Evolutionary conservation across 2,797 vertebrate genomes (phyloP).

Genomic region (Microctenopoma steveboyesi): DNA sequence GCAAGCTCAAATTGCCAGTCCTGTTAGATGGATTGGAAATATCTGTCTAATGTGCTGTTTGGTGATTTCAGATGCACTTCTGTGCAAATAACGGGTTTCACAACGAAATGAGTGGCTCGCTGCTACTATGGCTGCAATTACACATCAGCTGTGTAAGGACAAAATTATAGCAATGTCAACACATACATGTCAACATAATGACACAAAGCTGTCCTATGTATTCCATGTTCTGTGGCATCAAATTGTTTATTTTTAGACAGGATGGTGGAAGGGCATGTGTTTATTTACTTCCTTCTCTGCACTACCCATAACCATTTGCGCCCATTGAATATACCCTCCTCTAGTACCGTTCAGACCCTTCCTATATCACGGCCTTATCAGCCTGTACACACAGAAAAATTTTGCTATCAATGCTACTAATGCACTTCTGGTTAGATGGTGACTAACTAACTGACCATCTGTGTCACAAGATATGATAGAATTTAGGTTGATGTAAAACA

Average conservation of each 20-base stretch:
- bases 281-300: no score
- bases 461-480: neutral
- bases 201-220: neutral
- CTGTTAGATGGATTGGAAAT: conserved; percentile 47
- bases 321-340: no score
- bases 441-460: neutral
- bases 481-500: conserved; percentile 4
- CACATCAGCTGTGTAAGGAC: conserved; percentile 7
- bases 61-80: conserved; percentile 40
- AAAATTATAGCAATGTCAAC: conserved; percentile 4
- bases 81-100: conserved; percentile 58
- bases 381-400: no score
- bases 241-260: neutral
- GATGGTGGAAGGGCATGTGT: neutral
- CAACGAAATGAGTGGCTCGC: conserved; percentile 26
- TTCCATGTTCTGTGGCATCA: neutral
- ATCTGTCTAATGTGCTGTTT: conserved; percentile 53
- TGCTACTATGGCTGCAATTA: conserved; percentile 34
- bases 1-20: conserved; percentile 41
- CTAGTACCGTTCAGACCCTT: no score
- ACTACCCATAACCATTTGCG: no score
- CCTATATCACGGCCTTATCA: no score
- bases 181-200: neutral
- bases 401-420: no score
- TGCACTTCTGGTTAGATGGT: no score